Evolutionary conservation across 2,888 invertebrate genomes (phyloP), one percentile per base, ranked within the genome.

Genomic region (Thera obeliscata): DNA sequence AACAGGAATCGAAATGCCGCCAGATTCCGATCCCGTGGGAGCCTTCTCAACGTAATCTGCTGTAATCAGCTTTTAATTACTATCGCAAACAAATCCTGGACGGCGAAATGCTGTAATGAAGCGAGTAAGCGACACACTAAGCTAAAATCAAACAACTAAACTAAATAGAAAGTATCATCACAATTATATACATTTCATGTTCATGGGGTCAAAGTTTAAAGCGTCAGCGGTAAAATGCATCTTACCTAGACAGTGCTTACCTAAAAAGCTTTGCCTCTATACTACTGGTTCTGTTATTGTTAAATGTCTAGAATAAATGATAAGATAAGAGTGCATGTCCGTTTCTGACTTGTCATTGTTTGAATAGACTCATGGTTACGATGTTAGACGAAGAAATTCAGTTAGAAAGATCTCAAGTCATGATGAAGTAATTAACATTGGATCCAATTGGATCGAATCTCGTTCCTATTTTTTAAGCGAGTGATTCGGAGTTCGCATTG

Each of bases 61-160:
- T 52, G 69, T 69, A 69, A 69, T 69, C 69, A 63, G 71, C 69
- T 77, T 83, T 81, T 82, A 85, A 84, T 82, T 82, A 79, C 72
- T 58, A n/a, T 71, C 67, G 69, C 75, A 76, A 80, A 81, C 73
- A 77, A 82, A 82, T 81, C 76, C 75, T 64, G 65, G 66, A 58
- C 52, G 8, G 12, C 52, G 52, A 54, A 57, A n/a, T 22, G 46
- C 12, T 50, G 43, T 62, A 60, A 48, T 38, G 46, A 22, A 41
- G 59, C n/a, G 56, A 56, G 56, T 55, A 56, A 41, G 59, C n/a
- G 56, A 56, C 60, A 58, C 61, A 50, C 50, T 48, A 33, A 48
- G 56, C 38, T 38, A 12, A 56, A 38, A 1, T 43, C 36, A 43
- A 22, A 43, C 58, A 38, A 7, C 33, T 3, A 36, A 22, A 22